Conservation (phyloP, 2,113 vertebrate genomes). For the Crotalus helleri region DNA sequence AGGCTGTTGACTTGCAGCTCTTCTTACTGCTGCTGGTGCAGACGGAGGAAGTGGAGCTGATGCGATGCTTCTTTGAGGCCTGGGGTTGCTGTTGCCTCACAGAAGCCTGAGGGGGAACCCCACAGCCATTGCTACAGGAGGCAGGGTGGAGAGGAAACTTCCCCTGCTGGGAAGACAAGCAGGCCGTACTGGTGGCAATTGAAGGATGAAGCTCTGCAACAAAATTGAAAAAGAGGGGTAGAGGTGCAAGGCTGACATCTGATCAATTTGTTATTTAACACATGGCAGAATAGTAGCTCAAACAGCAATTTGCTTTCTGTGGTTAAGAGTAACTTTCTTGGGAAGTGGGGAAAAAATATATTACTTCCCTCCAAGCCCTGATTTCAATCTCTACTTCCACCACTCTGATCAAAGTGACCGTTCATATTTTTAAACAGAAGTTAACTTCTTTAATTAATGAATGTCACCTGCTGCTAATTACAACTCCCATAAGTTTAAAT, state of each 20-base stretch:
- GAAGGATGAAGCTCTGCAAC: background rate
- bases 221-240: background rate
- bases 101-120: background rate
- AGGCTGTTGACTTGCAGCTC: slow-evolving; percentile 61
- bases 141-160: background rate
- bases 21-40: slow-evolving; percentile 45
- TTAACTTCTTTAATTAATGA: background rate
- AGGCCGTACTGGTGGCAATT: too few species aligned
- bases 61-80: slow-evolving; percentile 34
- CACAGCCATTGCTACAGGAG: background rate
- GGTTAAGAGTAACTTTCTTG: background rate
- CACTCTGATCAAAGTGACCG: background rate
- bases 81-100: slow-evolving; percentile 19
- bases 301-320: background rate
- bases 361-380: background rate
- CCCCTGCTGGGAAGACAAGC: background rate
- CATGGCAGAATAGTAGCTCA: background rate
- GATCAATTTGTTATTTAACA: background rate
- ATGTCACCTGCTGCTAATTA: background rate
- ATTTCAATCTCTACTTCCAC: background rate
- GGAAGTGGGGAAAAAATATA: background rate
- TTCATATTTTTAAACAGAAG: background rate
- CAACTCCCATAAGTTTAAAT: background rate
- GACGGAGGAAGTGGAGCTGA: slow-evolving; percentile 23
- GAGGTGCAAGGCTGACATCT: background rate